These are phyloP conservation scores for Galaxea fascicularis DNA, from an alignment of 92 coral and sea anemone genomes.

Conservation along the genomic window DNA sequence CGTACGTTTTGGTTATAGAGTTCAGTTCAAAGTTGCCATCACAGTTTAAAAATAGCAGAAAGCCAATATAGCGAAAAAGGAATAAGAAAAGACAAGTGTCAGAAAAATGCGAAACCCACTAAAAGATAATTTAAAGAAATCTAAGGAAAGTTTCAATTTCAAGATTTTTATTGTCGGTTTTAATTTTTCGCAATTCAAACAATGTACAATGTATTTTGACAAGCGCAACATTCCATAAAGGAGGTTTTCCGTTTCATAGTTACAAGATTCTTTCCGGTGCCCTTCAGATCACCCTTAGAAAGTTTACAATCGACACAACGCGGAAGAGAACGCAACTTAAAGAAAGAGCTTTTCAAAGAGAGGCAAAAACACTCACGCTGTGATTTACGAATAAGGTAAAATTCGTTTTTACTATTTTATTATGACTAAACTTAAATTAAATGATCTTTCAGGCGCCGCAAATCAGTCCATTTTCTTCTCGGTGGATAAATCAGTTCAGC, in stretches of 20 bases:
- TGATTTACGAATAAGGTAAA: slow-evolving; percentile 9
- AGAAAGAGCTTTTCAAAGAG: slow-evolving; percentile 7
- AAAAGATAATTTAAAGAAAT: not conserved
- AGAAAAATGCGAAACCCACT: too few relatives aligned
- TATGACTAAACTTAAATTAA: not conserved
- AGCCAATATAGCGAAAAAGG: not conserved
- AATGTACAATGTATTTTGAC: not conserved
- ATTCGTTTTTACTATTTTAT: not conserved
- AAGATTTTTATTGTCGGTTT: slow-evolving; percentile 10
- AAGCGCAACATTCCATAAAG: slow-evolving; percentile 18
- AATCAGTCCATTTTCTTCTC: not conserved
- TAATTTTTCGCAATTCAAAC: slow-evolving; percentile 1
- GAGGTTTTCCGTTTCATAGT: not conserved
- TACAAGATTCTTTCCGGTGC: slow-evolving; percentile 23
- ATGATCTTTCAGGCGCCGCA: not conserved
- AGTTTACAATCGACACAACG: not conserved
- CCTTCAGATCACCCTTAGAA: slow-evolving; percentile 31
- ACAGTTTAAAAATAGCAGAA: not conserved
- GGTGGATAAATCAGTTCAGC: not conserved
- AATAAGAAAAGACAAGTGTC: too few relatives aligned
- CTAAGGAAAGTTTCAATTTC: not conserved
- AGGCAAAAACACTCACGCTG: not conserved
- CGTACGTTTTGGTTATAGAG: too few relatives aligned
- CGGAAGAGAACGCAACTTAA: not conserved
- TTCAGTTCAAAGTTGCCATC: not conserved